Evolutionary conservation across 2,888 invertebrate species (phyloP), one percentile per base, ranked within the genome.

Genomic region (Osedax frankpressi): DNA sequence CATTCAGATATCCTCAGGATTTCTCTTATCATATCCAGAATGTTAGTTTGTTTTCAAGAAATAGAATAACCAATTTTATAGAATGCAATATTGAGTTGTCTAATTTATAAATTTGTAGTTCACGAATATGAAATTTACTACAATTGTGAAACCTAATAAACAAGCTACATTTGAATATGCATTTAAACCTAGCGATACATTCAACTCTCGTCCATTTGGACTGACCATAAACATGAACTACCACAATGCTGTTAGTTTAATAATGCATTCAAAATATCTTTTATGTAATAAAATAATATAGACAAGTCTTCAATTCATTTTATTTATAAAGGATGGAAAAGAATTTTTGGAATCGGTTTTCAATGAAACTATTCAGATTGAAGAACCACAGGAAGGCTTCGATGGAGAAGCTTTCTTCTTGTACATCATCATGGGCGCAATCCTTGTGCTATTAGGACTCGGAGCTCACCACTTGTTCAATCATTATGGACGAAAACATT

Each of bases 341-440:
- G 83, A 86, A 75, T 90, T 87, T 84, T 88, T 90, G 84, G 94
- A 94, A 85, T 92, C 96, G 65, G 93, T 98, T 1, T 98, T 92
- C 88, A 98, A 98, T 85, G 94, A 97, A 86, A 99, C 98, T 0
- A 88, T 98, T 30, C 92, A 92, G 85, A 92, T 98, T 74, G 89
- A 93, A 2, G 98, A 99, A 86, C 88, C 97, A 62, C 95, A 97
- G 78, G 94, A 95, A 85, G 95, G 96, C 73, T 87, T 98, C 75
- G 97, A 97, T 84, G 94, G 95, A 27, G 98, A 98, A 88, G 97
- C 96, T 27, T 93, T 97, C 88, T 98, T 98, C 89, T 87, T 99
- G 79, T 97, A 97, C 83, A 88, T 98, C 75, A 92, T 98, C 86
- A 88, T 98, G 76, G 92, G 92, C 26, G 96, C 94, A 1, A 90